Evolutionary conservation across 2,888 invertebrate genomes (phyloP), one percentile per base, ranked within the genome.

Genomic region (Cataglyphis livida): DNA sequence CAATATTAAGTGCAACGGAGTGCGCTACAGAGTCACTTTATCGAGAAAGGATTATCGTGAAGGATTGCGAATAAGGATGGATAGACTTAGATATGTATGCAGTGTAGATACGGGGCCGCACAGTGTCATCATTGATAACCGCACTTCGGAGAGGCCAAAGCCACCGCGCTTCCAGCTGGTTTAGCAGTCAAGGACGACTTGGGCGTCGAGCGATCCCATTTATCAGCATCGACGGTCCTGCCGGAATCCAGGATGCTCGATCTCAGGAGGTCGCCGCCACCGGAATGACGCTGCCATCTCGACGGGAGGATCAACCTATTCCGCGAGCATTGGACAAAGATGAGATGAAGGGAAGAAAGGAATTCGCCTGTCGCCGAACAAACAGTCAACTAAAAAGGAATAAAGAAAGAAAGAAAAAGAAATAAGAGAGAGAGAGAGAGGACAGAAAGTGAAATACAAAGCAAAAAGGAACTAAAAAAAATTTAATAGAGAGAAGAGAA

Each of bases 161-260:
- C 81, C 66, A 32, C 78, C 64, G 48, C 59, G 38, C 44, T 59
- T 78, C 59, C 59, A 70, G 59, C 73, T 78, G 65, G 65, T 78
- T 68, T 65, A 79, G 41, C 82, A 57, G 70, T 71, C 75, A 84
- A 74, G 57, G 84, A 57, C 73, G 64, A 82, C 66, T 59, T 65
- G 70, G 76, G 66, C 82, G 44, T 62, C 82, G 65, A 54, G 81
- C 54, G 57, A 78, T 75, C 74, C 83, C 70, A 85, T 88, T 85
- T 84, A 84, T 85, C 88, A 87, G 84, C 64, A 83, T 64, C 51
- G 64, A 85, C 83, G 61, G 79, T 81, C 64, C 68, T 74, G 25
- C 57, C 51, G 84, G 79, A 81, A 83, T 76, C 54, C 81, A 51
- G 83, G 66, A 85, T 83, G 66, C 81, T 65, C 21, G 79, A 68